Evolutionary conservation across 1,140 invertebrate species (phyloP).

Genomic region (Danaus plexippus): DNA sequence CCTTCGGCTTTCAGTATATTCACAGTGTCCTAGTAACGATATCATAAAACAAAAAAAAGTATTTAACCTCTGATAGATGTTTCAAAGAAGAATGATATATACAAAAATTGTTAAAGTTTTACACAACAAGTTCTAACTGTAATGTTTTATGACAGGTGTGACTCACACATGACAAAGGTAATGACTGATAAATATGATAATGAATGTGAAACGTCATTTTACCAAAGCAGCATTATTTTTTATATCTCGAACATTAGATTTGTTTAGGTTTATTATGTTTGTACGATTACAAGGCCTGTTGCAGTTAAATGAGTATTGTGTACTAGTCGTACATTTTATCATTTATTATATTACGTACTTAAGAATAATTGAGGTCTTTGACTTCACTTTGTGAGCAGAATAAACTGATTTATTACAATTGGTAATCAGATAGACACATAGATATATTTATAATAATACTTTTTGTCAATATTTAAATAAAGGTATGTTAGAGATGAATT

Average conservation of each 20-base stretch:
- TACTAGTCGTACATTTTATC: too few relatives aligned
- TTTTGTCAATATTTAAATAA: too few relatives aligned
- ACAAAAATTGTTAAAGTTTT: background rate
- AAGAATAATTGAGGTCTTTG: too few relatives aligned
- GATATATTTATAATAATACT: too few relatives aligned
- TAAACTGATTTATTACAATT: too few relatives aligned
- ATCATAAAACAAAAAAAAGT: background rate
- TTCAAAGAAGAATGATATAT: background rate
- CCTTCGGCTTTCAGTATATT: conserved; percentile 96
- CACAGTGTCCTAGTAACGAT: conserved; percentile 83
- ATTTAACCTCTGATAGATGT: conserved; percentile 3
- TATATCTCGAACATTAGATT: background rate
- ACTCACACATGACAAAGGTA: conserved; percentile 24
- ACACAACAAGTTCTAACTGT: background rate
- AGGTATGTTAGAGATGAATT: too few relatives aligned
- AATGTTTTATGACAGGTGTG: conserved; percentile 5
- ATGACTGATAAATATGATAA: conserved; percentile 26
- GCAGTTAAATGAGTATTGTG: too few relatives aligned
- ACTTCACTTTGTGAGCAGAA: too few relatives aligned
- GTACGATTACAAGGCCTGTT: too few relatives aligned
- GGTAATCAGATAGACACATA: too few relatives aligned
- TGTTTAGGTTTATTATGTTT: too few relatives aligned
- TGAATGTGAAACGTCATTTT: conserved; percentile 9
- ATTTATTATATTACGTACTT: too few relatives aligned
- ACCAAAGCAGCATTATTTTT: conserved; percentile 4